Evolutionary conservation across 2,888 invertebrate species (phyloP), one percentile per base, ranked within the genome.

Genomic region (Drepana falcataria): DNA sequence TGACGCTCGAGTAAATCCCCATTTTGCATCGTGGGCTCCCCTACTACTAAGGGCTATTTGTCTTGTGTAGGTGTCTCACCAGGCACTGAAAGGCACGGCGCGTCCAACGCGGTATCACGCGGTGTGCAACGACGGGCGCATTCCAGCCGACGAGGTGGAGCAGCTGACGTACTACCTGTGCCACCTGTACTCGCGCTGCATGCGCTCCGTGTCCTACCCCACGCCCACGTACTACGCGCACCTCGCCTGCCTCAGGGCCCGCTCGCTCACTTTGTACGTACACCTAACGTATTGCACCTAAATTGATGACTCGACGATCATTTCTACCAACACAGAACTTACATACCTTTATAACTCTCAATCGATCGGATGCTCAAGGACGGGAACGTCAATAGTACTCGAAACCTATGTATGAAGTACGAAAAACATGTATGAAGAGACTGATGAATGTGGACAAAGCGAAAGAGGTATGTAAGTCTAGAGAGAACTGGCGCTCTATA

Each of bases 211-310:
- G 0, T 96, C 96, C 9, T 96, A 96, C 85, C 96, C 96, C 3
- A 95, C 96, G 2, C 96, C 97, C 1, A 96, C 96, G 0, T 97
- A 97, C 84, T 95, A 97, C 81, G 96, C 96, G 9, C 96, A 97
- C 85, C 92, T 96, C 53, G 96, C 95, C n/a, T 96, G 96, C 7
- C 93, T 94, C 53, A 92, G 97, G 21, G 96, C 93, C 2, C 79
- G 92, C 49, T 87, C 91, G 34, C 87, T 92, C 33, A 92, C 91
- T 0, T 68, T 76, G 92, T 88, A 76, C 79, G 91, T 88, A 65
- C 59, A 60, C 54, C 48, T 53, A n/a, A 54, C 6, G 40, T 52
- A 40, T 1, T 49, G n/a, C 48, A 44, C 41, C 21, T 35, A 35
- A 7, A 48, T 35, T 21, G 37, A 52, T 21, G 3, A 21, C n/a